These are phyloP conservation scores for Noctua comes DNA, from an alignment of 2,888 invertebrate genomes.

Conservation along the genomic window DNA sequence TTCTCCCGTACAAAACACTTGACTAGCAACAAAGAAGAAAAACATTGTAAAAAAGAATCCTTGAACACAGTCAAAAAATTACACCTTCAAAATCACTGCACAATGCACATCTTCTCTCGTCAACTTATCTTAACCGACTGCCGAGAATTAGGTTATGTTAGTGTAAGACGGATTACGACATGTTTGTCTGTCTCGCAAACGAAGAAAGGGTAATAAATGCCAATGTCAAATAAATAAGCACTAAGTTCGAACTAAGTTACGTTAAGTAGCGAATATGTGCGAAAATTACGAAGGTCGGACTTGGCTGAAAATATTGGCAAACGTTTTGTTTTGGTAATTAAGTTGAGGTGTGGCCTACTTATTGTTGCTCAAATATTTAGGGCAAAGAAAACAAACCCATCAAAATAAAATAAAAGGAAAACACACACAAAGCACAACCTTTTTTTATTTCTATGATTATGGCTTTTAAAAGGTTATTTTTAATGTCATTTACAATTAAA, in stretches of 20 bases:
- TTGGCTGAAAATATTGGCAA: conserved; percentile 18
- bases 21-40: conserved; percentile 47
- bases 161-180: conserved; percentile 50
- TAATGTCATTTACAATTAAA: neutral
- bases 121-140: conserved; percentile 55
- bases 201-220: conserved; percentile 65
- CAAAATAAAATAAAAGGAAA: neutral
- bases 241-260: conserved; percentile 45
- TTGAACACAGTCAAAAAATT: conserved; percentile 12
- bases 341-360: neutral
- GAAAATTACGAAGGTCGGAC: conserved; percentile 52
- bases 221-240: conserved; percentile 66
- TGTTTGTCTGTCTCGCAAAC: conserved; percentile 53
- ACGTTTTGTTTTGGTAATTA: conserved; percentile 20
- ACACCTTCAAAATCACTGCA: conserved; percentile 29
- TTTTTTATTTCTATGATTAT: neutral
- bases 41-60: conserved; percentile 39
- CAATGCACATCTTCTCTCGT: conserved; percentile 46
- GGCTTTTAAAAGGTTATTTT: neutral
- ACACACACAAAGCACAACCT: neutral
- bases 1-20: conserved; percentile 49
- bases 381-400: neutral
- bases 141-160: conserved; percentile 55
- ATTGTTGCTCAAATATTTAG: neutral
- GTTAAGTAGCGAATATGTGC: conserved; percentile 48